A percentile compares a stretch with the other conserved stretches of the same genome.
These are phyloP conservation scores for Oncorhynchus clarkii DNA, from an alignment of 2,113 vertebrate species.

Conservation along the genomic window DNA sequence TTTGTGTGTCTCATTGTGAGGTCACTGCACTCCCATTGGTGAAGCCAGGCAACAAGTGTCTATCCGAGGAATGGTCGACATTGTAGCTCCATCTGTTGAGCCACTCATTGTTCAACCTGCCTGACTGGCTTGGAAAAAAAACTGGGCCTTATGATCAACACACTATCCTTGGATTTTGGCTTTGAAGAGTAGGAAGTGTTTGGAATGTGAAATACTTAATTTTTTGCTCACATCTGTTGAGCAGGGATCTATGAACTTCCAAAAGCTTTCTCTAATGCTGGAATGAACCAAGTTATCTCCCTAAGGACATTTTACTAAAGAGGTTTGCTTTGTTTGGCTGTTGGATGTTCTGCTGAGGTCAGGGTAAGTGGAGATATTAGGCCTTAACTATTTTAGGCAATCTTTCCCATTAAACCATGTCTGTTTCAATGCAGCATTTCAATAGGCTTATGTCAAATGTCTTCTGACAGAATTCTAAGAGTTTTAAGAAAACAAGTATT, in stretches of 20 bases:
- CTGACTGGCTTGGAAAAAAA: conserved; percentile 76
- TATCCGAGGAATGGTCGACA: conserved; percentile 88
- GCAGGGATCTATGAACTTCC: conserved; percentile 1
- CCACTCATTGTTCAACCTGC: conserved; percentile 85
- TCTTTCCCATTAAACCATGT: no score
- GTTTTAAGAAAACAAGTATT: no score
- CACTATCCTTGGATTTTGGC: conserved; percentile 20
- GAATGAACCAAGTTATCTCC: conserved; percentile 31
- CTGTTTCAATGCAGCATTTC: no score
- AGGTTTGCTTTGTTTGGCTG: not conserved
- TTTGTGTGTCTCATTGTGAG: conserved; percentile 87
- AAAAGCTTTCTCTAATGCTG: conserved; percentile 2
- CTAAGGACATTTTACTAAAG: not conserved
- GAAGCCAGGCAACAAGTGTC: conserved; percentile 60
- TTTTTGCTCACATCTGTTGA: not conserved
- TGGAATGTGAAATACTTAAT: not conserved
- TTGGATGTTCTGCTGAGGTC: conserved; percentile 38
- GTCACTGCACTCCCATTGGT: conserved; percentile 79
- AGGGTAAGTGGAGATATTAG: conserved; percentile 70
- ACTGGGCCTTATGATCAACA: conserved; percentile 5
- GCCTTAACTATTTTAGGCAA: not conserved
- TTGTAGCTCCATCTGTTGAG: conserved; percentile 94
- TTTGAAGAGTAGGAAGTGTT: conserved; percentile 6
- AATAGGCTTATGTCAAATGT: no score
- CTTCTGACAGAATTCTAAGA: no score